phyloP scores from a whole-genome alignment of 2,113 vertebrate genomes.

The Marmota flaviventris region DNA sequence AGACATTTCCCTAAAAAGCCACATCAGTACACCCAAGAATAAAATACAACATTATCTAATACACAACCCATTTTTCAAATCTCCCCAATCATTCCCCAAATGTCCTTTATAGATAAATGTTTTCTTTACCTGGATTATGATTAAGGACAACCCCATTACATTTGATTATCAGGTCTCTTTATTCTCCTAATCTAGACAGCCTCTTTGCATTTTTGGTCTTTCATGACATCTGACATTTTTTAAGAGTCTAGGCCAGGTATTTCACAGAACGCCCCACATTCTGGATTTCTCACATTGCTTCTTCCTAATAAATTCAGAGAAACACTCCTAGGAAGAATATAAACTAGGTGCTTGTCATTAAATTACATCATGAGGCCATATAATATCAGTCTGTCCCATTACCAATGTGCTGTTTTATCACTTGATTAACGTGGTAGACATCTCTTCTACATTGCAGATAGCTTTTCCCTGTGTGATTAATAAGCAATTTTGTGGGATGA shows the following conservation, averaged over 20 bases:
- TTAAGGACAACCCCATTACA: not conserved
- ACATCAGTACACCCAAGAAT: not conserved
- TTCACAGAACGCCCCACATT: not conserved
- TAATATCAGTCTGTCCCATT: not conserved
- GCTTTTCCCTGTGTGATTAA: not conserved
- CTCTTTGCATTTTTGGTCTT: not conserved
- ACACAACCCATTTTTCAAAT: not conserved
- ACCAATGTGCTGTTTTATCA: not conserved
- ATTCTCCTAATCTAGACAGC: conserved; percentile 1
- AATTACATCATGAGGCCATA: not conserved
- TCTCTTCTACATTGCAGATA: not conserved
- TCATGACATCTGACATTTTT: not conserved
- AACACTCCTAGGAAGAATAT: conserved; percentile 1
- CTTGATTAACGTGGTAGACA: not conserved
- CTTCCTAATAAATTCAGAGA: not conserved
- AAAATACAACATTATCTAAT: conserved; percentile 42
- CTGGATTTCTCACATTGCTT: not conserved
- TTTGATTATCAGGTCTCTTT: not conserved
- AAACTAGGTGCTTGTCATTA: not conserved
- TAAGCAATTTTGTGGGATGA: not conserved
- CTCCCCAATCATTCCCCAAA: not conserved
- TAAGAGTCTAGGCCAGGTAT: not conserved
- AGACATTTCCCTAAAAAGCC: not conserved
- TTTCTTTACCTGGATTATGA: not conserved
- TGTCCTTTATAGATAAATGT: not conserved